These are phyloP conservation scores for Aegotheles bennettii DNA, from an alignment of 2,113 vertebrate species.

Conservation along the genomic window DNA sequence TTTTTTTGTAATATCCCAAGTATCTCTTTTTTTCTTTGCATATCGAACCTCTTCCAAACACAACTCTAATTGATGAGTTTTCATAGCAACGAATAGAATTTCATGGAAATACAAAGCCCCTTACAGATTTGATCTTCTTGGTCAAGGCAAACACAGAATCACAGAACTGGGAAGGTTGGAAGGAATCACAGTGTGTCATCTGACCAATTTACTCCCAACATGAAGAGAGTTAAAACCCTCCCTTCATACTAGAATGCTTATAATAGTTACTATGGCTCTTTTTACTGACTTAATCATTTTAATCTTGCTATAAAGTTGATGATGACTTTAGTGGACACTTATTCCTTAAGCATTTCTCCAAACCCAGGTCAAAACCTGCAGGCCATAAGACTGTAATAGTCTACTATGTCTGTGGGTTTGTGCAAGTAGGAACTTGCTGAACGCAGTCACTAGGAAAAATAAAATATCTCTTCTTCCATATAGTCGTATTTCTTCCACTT, in stretches of 20 bases:
- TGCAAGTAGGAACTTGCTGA: not conserved
- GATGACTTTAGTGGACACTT: not conserved
- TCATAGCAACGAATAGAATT: not conserved
- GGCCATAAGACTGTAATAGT: not conserved
- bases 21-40: not conserved
- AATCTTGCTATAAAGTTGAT: not conserved
- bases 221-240: not conserved
- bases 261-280: not conserved
- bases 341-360: not conserved
- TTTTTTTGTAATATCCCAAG: not conserved
- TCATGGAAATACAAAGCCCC: not conserved
- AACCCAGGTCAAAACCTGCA: not conserved
- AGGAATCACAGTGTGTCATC: no score
- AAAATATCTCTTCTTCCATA: not conserved
- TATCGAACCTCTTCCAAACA: not conserved
- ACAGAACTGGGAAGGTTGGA: no score
- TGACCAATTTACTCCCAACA: not conserved
- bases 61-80: not conserved
- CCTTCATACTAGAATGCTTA: not conserved
- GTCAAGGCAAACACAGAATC: not conserved
- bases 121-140: not conserved
- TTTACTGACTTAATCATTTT: not conserved
- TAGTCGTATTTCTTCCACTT: not conserved
- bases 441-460: not conserved
- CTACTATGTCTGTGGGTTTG: not conserved